Evolutionary conservation across 2,113 vertebrate genomes (phyloP), one percentile per base, ranked within the genome.

Genomic region (Labeo catla): DNA sequence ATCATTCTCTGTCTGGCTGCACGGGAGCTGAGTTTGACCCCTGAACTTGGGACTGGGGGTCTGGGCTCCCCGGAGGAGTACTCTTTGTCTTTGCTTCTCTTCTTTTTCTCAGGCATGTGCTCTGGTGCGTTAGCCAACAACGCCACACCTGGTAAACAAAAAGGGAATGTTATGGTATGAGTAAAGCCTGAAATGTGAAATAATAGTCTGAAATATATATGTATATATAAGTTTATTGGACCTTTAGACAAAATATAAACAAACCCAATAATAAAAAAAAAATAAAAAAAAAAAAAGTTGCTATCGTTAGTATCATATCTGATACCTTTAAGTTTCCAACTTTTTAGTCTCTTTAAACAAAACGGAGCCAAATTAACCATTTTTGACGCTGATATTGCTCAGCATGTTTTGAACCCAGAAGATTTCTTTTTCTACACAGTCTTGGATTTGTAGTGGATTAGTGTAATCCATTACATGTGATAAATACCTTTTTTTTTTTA

Each of bases 91-190:
- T 92, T 94, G 1, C 85, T 88, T 7, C 91, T 88, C 86, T 92
- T 95, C 87, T 90, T 96, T 85, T 93, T 95, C 76, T 99, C 97
- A 0, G 96, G 95, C 8, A 97, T 91, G 0, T 96, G 94, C 86
- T 99, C 98, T 0, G 97, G 97, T 8, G 97, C 97, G 0, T 98
- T 98, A 49, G 98, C 97, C 78, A 99, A 93, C 70, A 99, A 93
- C 0, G 98, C 97, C 76, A 99, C 98, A 15, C 98, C 98, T 98
- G 90, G 4, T 19, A 80, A 3, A 70, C 59, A 84, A 50, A 23
- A 28, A 4, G 8, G 28, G 10, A 0, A 45, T 36, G 45, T 34
- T 45, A 15, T 6, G 6, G 39, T 80, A 43, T 16, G 52, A 66
- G 36, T 28, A 16, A 54, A 54, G 15, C 52, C 52, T 6, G 52